Base-by-base conservation (phyloP, 1,140 invertebrate species). In the Episyrphus balteatus region DNA sequence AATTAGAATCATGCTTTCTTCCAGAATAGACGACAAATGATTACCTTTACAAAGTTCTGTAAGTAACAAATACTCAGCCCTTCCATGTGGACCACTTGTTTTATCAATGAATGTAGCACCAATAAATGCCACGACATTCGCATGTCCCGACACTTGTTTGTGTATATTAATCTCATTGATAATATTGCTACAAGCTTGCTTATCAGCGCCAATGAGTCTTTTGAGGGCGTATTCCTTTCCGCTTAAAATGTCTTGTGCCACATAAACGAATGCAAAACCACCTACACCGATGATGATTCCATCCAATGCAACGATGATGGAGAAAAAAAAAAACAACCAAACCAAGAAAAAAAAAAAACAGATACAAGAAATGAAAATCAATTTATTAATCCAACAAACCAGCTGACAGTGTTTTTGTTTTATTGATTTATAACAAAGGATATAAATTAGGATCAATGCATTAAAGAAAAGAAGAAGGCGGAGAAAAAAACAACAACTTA, bases 241-340 rank as follows among this genome's bases (percentile, higher is more conserved):
- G 52, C 79, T 81, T 47, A 80, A 77, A 47, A 86, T 68, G 76
- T 94, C 90, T 78, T 93, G 88, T 53, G 88, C 91, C 51, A 90
- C 83, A 77, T 87, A 96, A 42, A 96, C 91, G 75, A 91, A 86
- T 42, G 89, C 90, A 80, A 89, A 95, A 56, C 91, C 91, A 78
- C 92, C 92, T 94, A 70, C 21, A 26, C 21, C n/a, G n/a, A n/a
- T n/a, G 8, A 26, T 26, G 8, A 26, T 26, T 26, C 21, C 21
- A 26, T 26, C 21, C 21, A 26, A n/a, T 26, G 55, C 73, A 80
- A 69, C 58, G 51, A 53, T 49, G 47, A 48, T 42, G 51, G 40
- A 51, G 38, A 56, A 48, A 45, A 48, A 43, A 44, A 61, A 54
- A 61, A 55, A 58, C 49, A 42, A 31, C 42, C n/a, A 7, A 1